Percentiles rank a stretch among this genome's conserved stretches.
phyloP scores from a whole-genome alignment of 2,113 vertebrate species.

The Cephalopterus ornatus region DNA sequence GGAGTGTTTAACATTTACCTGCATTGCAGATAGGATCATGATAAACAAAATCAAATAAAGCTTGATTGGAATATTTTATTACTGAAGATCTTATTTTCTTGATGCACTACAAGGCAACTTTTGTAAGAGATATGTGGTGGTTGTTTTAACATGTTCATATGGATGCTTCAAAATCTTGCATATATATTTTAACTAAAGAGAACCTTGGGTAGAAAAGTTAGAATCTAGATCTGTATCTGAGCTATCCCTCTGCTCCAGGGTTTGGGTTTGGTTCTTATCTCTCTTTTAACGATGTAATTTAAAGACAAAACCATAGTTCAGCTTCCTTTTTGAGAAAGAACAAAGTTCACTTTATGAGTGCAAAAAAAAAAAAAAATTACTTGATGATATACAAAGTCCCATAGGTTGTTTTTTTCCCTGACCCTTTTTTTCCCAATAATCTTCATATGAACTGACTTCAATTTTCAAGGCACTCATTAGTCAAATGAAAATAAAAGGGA shows the following conservation, averaged over 20 bases:
- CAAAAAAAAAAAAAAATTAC: neutral
- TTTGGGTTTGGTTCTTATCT: slow-evolving; percentile 59
- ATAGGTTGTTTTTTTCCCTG: neutral
- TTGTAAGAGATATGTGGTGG: slow-evolving; percentile 29
- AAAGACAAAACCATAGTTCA: slow-evolving; percentile 53
- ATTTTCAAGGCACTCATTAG: slow-evolving; percentile 30
- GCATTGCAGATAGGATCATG: slow-evolving; percentile 29
- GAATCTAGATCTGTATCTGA: slow-evolving; percentile 59
- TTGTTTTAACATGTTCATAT: slow-evolving; percentile 59
- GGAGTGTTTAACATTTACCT: slow-evolving; percentile 26
- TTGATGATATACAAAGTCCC: slow-evolving; percentile 8
- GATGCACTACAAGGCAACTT: slow-evolving; percentile 44
- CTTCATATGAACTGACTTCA: slow-evolving; percentile 40
- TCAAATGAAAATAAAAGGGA: slow-evolving; percentile 31
- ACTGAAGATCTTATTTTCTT: slow-evolving; percentile 41
- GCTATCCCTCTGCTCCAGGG: slow-evolving; percentile 21
- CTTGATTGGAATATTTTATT: slow-evolving; percentile 45
- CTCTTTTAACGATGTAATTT: slow-evolving; percentile 39
- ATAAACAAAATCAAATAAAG: slow-evolving; percentile 61
- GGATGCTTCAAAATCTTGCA: slow-evolving; percentile 48
- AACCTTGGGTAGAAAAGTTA: slow-evolving; percentile 20
- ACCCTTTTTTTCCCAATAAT: slow-evolving; percentile 5
- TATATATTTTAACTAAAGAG: slow-evolving; percentile 43
- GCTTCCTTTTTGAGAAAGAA: slow-evolving; percentile 47
- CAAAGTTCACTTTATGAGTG: slow-evolving; percentile 54